A percentile compares a stretch with the other conserved stretches of the same genome.
These are phyloP conservation scores for Channa argus DNA, from an alignment of 2,113 vertebrate species.

Conservation along the genomic window DNA sequence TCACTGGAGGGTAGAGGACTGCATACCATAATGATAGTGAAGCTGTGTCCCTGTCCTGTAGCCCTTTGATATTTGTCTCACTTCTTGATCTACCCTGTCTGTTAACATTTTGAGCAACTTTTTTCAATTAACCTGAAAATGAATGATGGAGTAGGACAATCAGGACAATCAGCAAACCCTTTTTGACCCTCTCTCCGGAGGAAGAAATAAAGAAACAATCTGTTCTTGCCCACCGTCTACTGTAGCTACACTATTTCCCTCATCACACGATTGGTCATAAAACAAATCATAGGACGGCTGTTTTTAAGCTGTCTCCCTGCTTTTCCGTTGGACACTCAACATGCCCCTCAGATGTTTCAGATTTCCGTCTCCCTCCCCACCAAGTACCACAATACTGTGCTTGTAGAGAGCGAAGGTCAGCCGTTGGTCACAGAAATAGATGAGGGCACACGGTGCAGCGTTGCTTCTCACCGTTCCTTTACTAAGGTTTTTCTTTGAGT, in stretches of 20 bases:
- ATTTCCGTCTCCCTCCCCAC: not conserved
- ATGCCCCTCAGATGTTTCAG: not conserved
- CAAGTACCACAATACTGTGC: slow-evolving; percentile 28
- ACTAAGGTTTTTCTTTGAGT: slow-evolving; percentile 3
- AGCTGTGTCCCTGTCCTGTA: slow-evolving; percentile 15
- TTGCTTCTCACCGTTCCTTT: slow-evolving; percentile 11
- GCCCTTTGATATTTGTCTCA: not conserved
- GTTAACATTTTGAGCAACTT: not conserved
- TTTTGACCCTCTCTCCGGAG: slow-evolving; percentile 21
- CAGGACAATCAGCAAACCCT: slow-evolving; percentile 16
- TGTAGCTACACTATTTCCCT: not conserved
- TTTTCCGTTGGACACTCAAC: slow-evolving; percentile 37
- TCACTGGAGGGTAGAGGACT: slow-evolving; percentile 29
- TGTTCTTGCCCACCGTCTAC: not conserved
- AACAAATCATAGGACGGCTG: slow-evolving; percentile 39
- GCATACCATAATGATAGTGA: slow-evolving; percentile 1
- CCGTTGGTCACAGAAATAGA: slow-evolving; percentile 40
- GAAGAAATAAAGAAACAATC: slow-evolving; percentile 32
- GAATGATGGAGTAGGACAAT: not conserved
- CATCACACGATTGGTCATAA: slow-evolving; percentile 34
- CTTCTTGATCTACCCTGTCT: not conserved
- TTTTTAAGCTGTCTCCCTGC: slow-evolving; percentile 41
- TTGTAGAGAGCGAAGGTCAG: slow-evolving; percentile 47
- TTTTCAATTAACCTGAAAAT: slow-evolving; percentile 24
- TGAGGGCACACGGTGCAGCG: not conserved